Evolutionary conservation across 2,888 invertebrate species (phyloP).

Genomic region (Parasteatoda lunata): DNA sequence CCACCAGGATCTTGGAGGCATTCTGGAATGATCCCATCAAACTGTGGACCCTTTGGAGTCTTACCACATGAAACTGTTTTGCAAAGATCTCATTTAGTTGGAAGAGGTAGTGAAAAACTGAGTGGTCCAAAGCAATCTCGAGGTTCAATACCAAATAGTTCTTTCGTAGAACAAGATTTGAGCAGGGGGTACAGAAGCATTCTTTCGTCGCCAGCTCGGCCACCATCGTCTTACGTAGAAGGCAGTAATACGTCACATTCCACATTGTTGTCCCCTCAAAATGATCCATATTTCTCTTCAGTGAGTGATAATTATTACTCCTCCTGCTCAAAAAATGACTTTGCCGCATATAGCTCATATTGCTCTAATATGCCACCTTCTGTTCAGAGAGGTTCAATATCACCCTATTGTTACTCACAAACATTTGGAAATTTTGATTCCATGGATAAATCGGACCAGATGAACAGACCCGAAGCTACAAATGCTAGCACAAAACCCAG

Average conservation of each 20-base stretch:
- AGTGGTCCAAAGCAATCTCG: slow-evolving; percentile 53
- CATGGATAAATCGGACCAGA: neutral
- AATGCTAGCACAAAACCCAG: slow-evolving; percentile 58
- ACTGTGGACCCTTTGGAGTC: slow-evolving; percentile 70
- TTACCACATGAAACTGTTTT: slow-evolving; percentile 70
- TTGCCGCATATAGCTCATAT: slow-evolving; percentile 65
- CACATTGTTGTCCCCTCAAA: slow-evolving; percentile 61
- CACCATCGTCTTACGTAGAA: slow-evolving; percentile 66
- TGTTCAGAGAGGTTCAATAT: slow-evolving; percentile 63
- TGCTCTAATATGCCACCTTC: slow-evolving; percentile 61
- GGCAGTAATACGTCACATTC: slow-evolving; percentile 61
- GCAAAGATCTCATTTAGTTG: slow-evolving; percentile 67
- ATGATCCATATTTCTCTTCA: slow-evolving; percentile 67
- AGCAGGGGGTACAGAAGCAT: slow-evolving; percentile 64
- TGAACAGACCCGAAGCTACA: slow-evolving; percentile 54
- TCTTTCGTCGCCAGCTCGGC: slow-evolving; percentile 65
- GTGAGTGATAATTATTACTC: slow-evolving; percentile 67
- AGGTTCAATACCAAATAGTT: slow-evolving; percentile 26
- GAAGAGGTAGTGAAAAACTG: slow-evolving; percentile 60
- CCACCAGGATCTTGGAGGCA: slow-evolving; percentile 70
- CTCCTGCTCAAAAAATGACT: slow-evolving; percentile 65
- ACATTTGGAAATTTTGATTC: slow-evolving; percentile 52
- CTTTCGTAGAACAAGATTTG: slow-evolving; percentile 66
- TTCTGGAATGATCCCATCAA: slow-evolving; percentile 69
- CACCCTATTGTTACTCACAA: slow-evolving; percentile 66